Evolutionary conservation across 30 jellyfish, hydroid and myxozoan genomes (phyloP), one percentile per base, ranked within the genome.

Genomic region (Aurelia coerulea): DNA sequence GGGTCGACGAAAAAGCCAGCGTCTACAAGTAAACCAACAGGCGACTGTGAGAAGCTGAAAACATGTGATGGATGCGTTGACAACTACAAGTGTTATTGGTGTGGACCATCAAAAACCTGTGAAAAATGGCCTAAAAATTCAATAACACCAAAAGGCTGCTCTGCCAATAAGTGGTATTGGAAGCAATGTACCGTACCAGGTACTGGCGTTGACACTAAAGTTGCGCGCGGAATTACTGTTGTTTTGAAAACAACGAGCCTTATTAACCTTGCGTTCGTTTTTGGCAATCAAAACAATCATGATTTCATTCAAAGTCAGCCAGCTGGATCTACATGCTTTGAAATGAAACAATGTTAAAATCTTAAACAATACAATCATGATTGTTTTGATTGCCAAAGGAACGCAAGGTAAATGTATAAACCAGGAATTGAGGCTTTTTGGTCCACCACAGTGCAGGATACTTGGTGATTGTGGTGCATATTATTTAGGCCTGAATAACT

Each of bases 161-260:
- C 97, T 10, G 81, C 81, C 39, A 95, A 95, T 62, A 74, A 95
- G 35, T 95, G 97, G 99, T 89, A 68, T 71, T 90, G 97, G 99
- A 95, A 95, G 93, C 99, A 95, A 73, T 95, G 99, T 73, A 62
- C 83, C 18, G 71, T 95, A 11, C 97, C 99, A 80, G 99, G 99
- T 95, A 88, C 10, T 71, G 70, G 35, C 70, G 13, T 1, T 2
- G 11, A 60, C 31, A n/a, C 0, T 23, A n/a, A 60, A 60, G 15
- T 17, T 60, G 70, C 70, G 2, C 2, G 35, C 70, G 33, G 70
- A 60, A 60, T n/a, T n/a, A 8, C 29, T 17, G 15, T 60, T 60
- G 70, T 15, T 60, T 12, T 60, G 31, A 60, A 60, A 12, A 15
- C 70, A 60, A 60, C 14, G 13, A 23, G 13, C 35, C 70, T 11